Evolutionary conservation across 2,888 invertebrate genomes (phyloP).

Genomic region (Microctonus aethiopoides): DNA sequence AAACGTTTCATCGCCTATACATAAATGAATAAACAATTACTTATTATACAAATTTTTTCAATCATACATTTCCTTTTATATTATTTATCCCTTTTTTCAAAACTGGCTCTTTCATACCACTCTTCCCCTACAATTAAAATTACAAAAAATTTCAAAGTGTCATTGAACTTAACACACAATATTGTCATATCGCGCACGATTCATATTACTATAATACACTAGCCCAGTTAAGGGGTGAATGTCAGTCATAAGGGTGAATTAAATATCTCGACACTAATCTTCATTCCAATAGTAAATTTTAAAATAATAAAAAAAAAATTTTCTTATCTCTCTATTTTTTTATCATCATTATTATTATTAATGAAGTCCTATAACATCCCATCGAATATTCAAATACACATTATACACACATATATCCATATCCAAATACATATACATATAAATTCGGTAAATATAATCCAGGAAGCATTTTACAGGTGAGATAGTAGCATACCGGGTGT

Average conservation of each 20-base stretch:
- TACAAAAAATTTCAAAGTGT: not conserved
- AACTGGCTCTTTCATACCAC: too few relatives aligned
- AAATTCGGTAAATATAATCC: not conserved
- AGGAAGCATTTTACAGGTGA: constrained; percentile 18
- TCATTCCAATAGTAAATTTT: not conserved
- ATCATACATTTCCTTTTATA: too few relatives aligned
- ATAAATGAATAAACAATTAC: too few relatives aligned
- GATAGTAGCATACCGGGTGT: constrained; percentile 28
- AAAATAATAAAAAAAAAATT: not conserved
- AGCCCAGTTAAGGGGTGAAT: not conserved
- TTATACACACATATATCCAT: too few relatives aligned
- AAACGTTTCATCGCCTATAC: too few relatives aligned
- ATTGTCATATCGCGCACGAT: not conserved
- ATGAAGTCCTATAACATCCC: too few relatives aligned
- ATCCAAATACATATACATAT: too few relatives aligned
- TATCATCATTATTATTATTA: not conserved
- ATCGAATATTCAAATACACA: too few relatives aligned
- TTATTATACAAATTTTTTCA: too few relatives aligned
- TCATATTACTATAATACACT: not conserved
- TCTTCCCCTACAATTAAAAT: too few relatives aligned
- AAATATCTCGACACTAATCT: not conserved
- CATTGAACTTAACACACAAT: not conserved
- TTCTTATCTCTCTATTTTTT: not conserved
- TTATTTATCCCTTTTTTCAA: too few relatives aligned
- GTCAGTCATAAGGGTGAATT: not conserved